A percentile compares a stretch with the other conserved stretches of the same genome.
These are phyloP conservation scores for Drosophila jambulina DNA, from an alignment of 1,140 invertebrate genomes.

Conservation along the genomic window DNA sequence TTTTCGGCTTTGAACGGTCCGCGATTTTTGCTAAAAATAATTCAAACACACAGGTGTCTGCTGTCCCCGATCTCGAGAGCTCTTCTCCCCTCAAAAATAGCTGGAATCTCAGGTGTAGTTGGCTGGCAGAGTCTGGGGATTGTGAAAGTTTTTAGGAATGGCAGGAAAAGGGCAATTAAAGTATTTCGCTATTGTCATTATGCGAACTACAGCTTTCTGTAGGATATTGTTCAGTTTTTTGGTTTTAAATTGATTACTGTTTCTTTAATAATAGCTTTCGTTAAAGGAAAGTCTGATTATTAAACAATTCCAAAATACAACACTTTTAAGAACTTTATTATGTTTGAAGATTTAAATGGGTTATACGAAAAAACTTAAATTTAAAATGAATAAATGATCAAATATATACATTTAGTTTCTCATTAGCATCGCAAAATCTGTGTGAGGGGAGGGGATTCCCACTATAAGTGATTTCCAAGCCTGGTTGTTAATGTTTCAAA, in stretches of 20 bases:
- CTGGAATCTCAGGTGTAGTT: not conserved
- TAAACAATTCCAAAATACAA: not conserved
- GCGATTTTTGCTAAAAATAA: conserved; percentile 67
- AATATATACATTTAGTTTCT: not conserved
- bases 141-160: conserved; percentile 30
- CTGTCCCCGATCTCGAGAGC: not conserved
- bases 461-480: not conserved
- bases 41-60: conserved; percentile 32
- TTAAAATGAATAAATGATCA: not conserved
- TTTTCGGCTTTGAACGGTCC: conserved; percentile 51
- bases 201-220: not conserved
- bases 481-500: not conserved
- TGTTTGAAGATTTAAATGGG: not conserved
- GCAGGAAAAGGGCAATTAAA: conserved; percentile 1
- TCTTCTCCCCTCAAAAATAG: conserved; percentile 3
- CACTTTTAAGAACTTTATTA: not conserved
- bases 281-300: not conserved
- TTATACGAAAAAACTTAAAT: too few species aligned
- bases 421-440: not conserved
- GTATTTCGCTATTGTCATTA: not conserved
- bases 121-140: not conserved
- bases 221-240: not conserved
- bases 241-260: not conserved
- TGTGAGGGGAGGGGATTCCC: not conserved
- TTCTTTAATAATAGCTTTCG: not conserved